Evolutionary conservation across 2,888 invertebrate species (phyloP), one percentile per base, ranked within the genome.

Genomic region (Nomada fucata): DNA sequence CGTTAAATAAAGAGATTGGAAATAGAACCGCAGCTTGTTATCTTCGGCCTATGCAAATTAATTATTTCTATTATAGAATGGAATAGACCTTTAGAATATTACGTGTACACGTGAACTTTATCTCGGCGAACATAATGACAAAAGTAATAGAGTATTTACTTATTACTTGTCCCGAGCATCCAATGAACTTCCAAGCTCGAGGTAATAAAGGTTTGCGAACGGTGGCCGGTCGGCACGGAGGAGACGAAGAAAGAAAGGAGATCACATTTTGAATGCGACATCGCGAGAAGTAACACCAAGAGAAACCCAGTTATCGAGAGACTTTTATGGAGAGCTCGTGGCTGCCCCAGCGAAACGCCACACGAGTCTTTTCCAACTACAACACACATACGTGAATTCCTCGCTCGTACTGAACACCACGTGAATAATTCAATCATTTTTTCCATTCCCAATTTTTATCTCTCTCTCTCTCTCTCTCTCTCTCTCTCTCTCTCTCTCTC

Each of bases 291-390:
- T 74, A 81, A 79, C 83, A 60, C 67, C 59, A 69, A 69, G 85
- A 85, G 84, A 85, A 85, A 84, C 82, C 85, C 82, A 85, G 73
- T 85, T 85, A 84, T 85, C 85, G 77, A 76, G 63, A 74, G 76
- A 84, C 74, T 85, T 84, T 84, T 84, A 84, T 74, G 84, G 85
- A 73, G 70, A 68, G 70, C 73, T 72, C 61, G 76, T 36, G 75
- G 64, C 71, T 71, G 71, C 71, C 18, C 23, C 57, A 57, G 83
- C 83, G 84, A 83, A 79, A 83, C 71, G 73, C 67, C 63, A 13
- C 67, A 52, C 68, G 69, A 59, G 61, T 68, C 63, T 71, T 69
- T 79, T 59, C 75, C 64, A 72, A 76, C 70, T 70, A n/a, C 36
- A 36, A 36, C 36, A 36, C 36, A 36, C 9, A 36, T 65, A 79